A percentile compares a stretch with the other conserved stretches of the same genome.
phyloP scores from a whole-genome alignment of 1,140 invertebrate genomes.

The Lasioglossum albipes region DNA sequence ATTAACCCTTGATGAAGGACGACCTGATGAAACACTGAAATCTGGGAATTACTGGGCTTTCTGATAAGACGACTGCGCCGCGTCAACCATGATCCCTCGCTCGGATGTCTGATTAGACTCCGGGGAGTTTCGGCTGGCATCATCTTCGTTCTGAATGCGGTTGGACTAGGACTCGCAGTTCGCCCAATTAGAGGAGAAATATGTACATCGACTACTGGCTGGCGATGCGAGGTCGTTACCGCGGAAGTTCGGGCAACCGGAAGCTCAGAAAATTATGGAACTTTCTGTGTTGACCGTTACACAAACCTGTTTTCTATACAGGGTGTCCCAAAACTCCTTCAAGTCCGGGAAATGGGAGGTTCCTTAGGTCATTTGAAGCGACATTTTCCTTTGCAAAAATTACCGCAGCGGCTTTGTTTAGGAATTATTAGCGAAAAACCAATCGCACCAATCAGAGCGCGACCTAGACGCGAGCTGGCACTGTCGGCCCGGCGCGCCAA shows the following conservation, averaged over 20 bases:
- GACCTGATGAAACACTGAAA: slow-evolving; percentile 21
- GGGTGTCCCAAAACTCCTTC: too few relatives aligned
- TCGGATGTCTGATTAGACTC: neutral
- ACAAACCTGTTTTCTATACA: too few relatives aligned
- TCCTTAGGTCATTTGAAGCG: too few relatives aligned
- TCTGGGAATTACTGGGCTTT: slow-evolving; percentile 8
- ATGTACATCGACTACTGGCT: neutral
- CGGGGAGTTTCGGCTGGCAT: neutral
- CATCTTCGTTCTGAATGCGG: neutral
- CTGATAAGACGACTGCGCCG: slow-evolving; percentile 2
- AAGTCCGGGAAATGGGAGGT: too few relatives aligned
- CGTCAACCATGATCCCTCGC: neutral
- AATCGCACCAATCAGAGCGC: too few relatives aligned
- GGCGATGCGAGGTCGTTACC: neutral
- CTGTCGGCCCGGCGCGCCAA: too few relatives aligned
- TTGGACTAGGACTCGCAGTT: neutral
- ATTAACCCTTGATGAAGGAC: slow-evolving; percentile 46
- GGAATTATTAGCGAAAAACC: too few relatives aligned
- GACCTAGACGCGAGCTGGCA: too few relatives aligned
- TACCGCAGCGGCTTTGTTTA: too few relatives aligned
- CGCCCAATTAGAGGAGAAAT: neutral
- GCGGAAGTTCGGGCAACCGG: neutral
- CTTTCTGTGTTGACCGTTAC: too few relatives aligned
- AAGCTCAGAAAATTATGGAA: neutral
- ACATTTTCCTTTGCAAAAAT: too few relatives aligned